Evolutionary conservation across 2,113 vertebrate genomes (phyloP), one percentile per base, ranked within the genome.

Genomic region (Pteruthius melanotis): DNA sequence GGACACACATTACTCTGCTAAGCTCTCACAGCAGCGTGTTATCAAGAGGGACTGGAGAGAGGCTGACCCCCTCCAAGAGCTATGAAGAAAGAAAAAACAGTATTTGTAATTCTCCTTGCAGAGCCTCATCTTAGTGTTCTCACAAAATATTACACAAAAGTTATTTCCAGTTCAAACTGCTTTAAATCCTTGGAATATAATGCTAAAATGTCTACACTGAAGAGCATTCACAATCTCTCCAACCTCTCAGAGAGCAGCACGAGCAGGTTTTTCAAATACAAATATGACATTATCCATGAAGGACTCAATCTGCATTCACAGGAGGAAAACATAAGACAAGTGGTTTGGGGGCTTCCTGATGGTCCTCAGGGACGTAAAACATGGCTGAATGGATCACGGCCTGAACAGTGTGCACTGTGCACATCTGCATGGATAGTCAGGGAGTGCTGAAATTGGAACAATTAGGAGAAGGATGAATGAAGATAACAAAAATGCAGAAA

Each of bases 401-500:
- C 60, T 8, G 6, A 90, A 47, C 45, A 31, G 8, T 13, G 53
- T 10, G 50, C 63, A 50, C 2, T 52, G 53, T 30, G 53, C 50
- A 33, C 42, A 54, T 37, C 63, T 77, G 66, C 56, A 76, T 0
- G 20, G 35, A 45, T 27, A 78, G 31, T 79, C n/a, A 44, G 49
- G 21, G 56, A 89, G 26, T 75, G 37, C 24, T 53, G 71, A 83
- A 87, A 59, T 33, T 83, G 52, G 15, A 77, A 72, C 37, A 70
- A 61, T 53, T 86, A 93, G 61, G 30, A 89, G 85, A 75, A 88
- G 42, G 76, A 68, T 66, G 56, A 93, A 92, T 75, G 61, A 84
- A 94, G 83, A 82, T 24, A 89, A 28, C 71, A 90, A 93, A 84
- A 28, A 47, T 44, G 49, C n/a, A 79, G 81, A 90, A 96, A 82